A percentile compares a stretch with the other conserved stretches of the same genome.
phyloP scores from a whole-genome alignment of 2,113 vertebrate species.

The Pithys albifrons region DNA sequence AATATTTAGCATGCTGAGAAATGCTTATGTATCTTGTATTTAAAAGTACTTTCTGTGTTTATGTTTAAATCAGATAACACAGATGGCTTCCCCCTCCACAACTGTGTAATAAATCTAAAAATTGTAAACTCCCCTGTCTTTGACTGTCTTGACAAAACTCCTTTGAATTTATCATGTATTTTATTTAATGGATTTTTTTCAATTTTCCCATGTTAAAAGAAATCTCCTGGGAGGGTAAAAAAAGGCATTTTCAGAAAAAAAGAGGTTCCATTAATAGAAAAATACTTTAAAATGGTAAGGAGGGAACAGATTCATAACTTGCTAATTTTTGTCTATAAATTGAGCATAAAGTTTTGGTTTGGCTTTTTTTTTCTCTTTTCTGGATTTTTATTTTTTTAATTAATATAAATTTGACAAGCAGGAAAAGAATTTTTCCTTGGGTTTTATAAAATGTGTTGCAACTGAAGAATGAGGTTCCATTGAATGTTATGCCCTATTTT shows the following conservation, averaged over 20 bases:
- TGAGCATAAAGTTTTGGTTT: rapidly evolving
- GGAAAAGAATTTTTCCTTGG: not conserved
- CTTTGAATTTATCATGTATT: conserved; percentile 37
- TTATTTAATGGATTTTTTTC: not conserved
- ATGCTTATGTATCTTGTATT: not conserved
- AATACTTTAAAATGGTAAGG: not conserved
- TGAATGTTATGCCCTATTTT: not conserved
- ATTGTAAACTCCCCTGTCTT: conserved; percentile 21
- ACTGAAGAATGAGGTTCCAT: not conserved
- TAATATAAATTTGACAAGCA: not conserved
- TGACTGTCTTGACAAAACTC: not conserved
- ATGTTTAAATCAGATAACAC: conserved; percentile 30
- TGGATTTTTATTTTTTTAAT: not conserved
- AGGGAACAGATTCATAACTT: not conserved
- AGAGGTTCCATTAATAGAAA: conserved; percentile 13
- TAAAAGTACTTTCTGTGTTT: conserved; percentile 11
- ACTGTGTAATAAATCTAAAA: conserved; percentile 40
- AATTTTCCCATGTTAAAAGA: conserved; percentile 12
- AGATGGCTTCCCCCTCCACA: conserved; percentile 15
- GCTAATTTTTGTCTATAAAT: not conserved
- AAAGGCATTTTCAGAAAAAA: not conserved
- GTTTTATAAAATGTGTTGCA: not conserved
- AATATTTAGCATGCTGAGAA: not conserved
- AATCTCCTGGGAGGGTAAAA: not conserved
- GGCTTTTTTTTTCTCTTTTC: too few species aligned